Base-by-base conservation (phyloP, 2,888 invertebrate species). In the Dioctria linearis region DNA sequence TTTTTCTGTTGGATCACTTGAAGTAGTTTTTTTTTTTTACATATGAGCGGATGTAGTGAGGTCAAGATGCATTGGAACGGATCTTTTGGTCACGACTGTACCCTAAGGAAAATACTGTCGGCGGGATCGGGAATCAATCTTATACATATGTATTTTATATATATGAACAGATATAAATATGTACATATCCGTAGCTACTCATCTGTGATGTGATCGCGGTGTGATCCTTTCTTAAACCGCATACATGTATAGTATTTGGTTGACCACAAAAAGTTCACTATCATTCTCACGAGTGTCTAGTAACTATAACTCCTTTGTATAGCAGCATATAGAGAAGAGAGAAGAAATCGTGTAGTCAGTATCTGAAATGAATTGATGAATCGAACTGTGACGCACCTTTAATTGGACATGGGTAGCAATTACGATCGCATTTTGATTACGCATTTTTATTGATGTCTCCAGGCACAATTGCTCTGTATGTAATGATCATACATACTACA, bases 41-140 rank as follows among this genome's bases (percentile, higher is more conserved):
- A 54, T 54, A 11, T 11, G 54, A 54, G n/a, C 49, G 69, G 69
- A 69, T 69, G 49, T 46, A 49, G 49, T 69, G 49, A 69, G 69
- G 67, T 67, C 46, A 54, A 46, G 67, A 67, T 1, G 42, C 46
- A 13, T 43, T 25, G 9, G 37, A 67, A 67, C 66, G 37, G 37
- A 46, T 4, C 11, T 69, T 25, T 13, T 49, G 54, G 9, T 54
- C 54, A 54, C 11, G 54, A 54, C 11, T 54, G 6, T 54, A 54
- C 54, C 11, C 11, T 11, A 54, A 54, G 54, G 11, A 54, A 54
- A 54, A 54, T 11, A 54, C 54, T 54, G 0, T n/a, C 1, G 6
- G 54, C 5, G 46, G 8, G 46, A 6, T 46, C 46, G 8, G 46
- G 5, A 46, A 54, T 4, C n/a, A 3, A 54, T 54, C 54, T n/a